Base-by-base conservation (phyloP, 2,113 vertebrate species). In the Alouatta palliata region DNA sequence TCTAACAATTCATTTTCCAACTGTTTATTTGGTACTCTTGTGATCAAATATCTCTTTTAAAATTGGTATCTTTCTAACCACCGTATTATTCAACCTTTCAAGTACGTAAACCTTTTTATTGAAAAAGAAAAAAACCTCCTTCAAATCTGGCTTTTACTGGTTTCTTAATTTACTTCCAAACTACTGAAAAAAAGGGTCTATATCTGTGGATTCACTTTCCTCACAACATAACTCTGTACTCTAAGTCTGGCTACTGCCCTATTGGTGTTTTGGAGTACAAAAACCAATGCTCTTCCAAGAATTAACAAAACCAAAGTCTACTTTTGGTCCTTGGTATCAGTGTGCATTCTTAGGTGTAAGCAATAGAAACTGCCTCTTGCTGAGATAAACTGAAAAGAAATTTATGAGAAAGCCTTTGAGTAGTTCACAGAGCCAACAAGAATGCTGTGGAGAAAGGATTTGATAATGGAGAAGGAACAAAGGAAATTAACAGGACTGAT, bases 11-110 rank as follows among this genome's bases (percentile, higher is more conserved):
- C 30, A 80, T 92, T 89, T 92, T 81, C 27, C 19, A 82, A 5
- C 40, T 76, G 40, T 86, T 81, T n/a, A 52, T 86, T 85, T 90
- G 52, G 20, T 9, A 56, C 32, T 92, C 19, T 45, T 86, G 27
- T 86, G 43, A 61, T 45, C 19, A 76, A 87, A 87, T 71, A 70
- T 19, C 37, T 93, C 61, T 94, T 47, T 35, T 93, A 87, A 95
- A 68, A 70, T 79, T 6, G 47, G 1, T 47, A 23, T 58, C 37
- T 87, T 61, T 79, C 37, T 84, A 88, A 73, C n/a, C 21, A 32
- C 40, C 16, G 19, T 77, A 14, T 54, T 81, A 30, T 52, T 89
- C 11, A 73, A 16, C 16, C 13, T 87, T 40, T 86, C 10, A 87
- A 85, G 43, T 75, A 47, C 25, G 21, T 61, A 64, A n/a, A 5